These are phyloP conservation scores for Anomalospiza imberbis DNA, from an alignment of 2,797 vertebrate species.

Conservation along the genomic window DNA sequence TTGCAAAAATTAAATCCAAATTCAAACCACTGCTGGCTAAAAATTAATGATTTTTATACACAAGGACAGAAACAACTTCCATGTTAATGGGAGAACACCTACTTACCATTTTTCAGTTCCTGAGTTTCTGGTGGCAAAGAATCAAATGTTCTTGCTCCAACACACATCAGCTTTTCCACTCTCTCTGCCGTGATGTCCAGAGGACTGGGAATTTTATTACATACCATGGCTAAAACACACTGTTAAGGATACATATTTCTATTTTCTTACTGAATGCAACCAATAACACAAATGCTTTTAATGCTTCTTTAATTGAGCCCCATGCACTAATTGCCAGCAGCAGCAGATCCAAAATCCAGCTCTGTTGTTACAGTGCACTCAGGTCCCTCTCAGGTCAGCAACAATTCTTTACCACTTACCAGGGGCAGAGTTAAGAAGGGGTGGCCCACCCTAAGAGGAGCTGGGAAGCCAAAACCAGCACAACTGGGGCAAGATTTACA, in stretches of 20 bases:
- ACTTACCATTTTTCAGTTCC: slow-evolving; percentile 87
- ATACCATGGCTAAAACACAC: slow-evolving; percentile 85
- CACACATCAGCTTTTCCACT: slow-evolving; percentile 90
- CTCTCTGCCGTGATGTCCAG: slow-evolving; percentile 85
- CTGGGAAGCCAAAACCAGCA: background rate
- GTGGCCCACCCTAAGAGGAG: background rate
- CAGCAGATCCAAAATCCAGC: background rate
- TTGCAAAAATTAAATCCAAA: background rate
- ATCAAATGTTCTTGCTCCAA: slow-evolving; percentile 84
- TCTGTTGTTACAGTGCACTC: background rate
- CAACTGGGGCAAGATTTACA: background rate
- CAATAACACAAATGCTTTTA: background rate
- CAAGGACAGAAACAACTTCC: background rate
- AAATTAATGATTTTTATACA: background rate
- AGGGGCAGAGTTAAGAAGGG: background rate
- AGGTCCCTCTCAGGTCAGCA: background rate
- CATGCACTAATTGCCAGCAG: background rate
- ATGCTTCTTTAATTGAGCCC: background rate
- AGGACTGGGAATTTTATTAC: slow-evolving; percentile 91
- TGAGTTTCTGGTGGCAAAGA: slow-evolving; percentile 85
- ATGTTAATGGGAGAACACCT: background rate
- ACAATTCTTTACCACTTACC: background rate
- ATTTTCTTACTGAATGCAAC: background rate
- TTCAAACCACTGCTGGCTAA: background rate
- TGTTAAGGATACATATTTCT: slow-evolving; percentile 70